phyloP scores from a whole-genome alignment of 2,797 vertebrate species.

The Sebastes cheni region DNA sequence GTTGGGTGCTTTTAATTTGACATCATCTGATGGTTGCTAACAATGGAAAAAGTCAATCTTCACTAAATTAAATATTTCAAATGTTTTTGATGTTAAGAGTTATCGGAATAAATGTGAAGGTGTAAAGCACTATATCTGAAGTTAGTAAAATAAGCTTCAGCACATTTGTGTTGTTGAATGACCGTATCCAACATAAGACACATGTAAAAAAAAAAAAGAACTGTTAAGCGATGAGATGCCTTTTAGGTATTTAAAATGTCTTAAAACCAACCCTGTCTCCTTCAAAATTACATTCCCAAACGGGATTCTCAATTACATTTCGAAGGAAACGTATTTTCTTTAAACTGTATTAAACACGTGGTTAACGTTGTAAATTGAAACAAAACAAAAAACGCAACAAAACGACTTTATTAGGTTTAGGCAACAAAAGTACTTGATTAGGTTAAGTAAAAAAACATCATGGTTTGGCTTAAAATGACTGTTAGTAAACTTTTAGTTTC shows the following conservation, averaged over 20 bases:
- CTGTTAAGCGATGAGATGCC: background rate
- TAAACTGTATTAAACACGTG: too few species aligned
- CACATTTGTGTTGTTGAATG: background rate
- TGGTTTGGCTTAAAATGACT: too few species aligned
- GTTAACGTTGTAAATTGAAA: too few species aligned
- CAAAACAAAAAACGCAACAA: too few species aligned
- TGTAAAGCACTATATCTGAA: background rate
- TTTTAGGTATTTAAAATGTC: background rate
- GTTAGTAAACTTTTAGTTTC: too few species aligned
- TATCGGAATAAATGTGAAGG: background rate
- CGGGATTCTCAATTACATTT: too few species aligned
- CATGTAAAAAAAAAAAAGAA: background rate
- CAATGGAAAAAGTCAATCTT: slow-evolving; percentile 50
- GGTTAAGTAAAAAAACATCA: too few species aligned
- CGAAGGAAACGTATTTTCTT: too few species aligned
- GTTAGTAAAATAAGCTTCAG: background rate
- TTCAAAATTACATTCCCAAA: too few species aligned
- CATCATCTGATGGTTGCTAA: slow-evolving; percentile 59
- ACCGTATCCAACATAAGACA: background rate
- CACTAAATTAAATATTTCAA: slow-evolving; percentile 59
- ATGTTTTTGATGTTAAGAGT: slow-evolving; percentile 27
- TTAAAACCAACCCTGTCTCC: background rate
- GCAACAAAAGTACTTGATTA: too few species aligned
- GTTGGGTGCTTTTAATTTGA: slow-evolving; percentile 60
- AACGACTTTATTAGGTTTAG: too few species aligned